Evolutionary conservation across 2,797 vertebrate species (phyloP).

Genomic region (Eospalax fontanierii): DNA sequence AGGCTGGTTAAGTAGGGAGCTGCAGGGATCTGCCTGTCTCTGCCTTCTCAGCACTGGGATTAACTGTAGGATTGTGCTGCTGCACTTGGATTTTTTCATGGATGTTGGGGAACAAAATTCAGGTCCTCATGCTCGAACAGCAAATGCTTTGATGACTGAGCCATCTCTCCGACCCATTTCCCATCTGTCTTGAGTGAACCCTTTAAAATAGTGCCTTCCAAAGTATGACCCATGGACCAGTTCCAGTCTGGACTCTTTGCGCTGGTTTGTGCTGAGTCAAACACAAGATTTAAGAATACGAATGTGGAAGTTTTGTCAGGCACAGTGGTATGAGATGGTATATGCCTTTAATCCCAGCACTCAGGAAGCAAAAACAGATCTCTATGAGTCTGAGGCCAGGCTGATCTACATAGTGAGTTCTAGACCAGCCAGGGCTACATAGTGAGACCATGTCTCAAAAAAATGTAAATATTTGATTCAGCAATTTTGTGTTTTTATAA

Average conservation of each 20-base stretch:
- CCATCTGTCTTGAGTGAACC: conserved; percentile 45
- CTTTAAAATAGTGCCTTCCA: conserved; percentile 44
- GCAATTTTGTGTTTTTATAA: conserved; percentile 38
- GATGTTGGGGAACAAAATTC: background rate
- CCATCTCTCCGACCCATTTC: background rate
- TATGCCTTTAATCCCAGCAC: no score
- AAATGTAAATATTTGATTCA: background rate
- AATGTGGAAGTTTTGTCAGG: background rate
- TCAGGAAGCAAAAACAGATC: no score
- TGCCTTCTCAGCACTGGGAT: background rate
- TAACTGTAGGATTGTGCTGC: no score
- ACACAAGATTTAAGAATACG: conserved; percentile 55
- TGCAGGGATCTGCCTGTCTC: background rate
- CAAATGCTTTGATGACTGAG: background rate
- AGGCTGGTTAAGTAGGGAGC: background rate
- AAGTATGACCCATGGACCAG: background rate
- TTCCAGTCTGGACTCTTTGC: conserved; percentile 5
- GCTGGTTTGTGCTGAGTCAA: conserved; percentile 1
- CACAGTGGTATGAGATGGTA: no score
- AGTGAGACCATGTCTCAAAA: no score
- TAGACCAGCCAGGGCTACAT: no score
- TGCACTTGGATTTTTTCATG: background rate
- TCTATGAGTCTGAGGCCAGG: no score
- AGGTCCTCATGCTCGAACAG: background rate
- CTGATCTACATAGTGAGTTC: no score